phyloP scores from a whole-genome alignment of 2,113 vertebrate species.

The Rhodinocichla rosea region DNA sequence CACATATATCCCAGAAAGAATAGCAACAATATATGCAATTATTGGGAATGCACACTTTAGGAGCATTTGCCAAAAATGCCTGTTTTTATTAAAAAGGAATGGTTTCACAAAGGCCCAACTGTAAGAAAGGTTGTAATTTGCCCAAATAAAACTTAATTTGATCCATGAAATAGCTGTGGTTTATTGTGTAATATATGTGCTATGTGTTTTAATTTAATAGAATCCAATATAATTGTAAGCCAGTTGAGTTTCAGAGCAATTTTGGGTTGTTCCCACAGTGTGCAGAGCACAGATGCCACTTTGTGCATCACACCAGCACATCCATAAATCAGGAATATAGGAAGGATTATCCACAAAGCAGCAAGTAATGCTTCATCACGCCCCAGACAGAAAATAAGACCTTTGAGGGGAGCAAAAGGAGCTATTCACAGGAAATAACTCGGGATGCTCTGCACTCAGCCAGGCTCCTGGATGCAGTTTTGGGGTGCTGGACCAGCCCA shows the following conservation, averaged over 20 bases:
- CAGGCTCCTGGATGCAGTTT: background rate
- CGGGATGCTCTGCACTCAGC: background rate
- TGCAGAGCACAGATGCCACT: constrained; percentile 48
- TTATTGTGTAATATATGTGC: constrained; percentile 87
- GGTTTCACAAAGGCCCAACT: constrained; percentile 82
- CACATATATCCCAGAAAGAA: background rate
- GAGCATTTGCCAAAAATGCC: constrained; percentile 76
- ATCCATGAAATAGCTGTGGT: constrained; percentile 87
- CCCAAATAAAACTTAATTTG: constrained; percentile 89
- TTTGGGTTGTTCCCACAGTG: constrained; percentile 74
- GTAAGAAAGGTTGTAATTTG: constrained; percentile 84
- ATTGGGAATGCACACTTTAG: constrained; percentile 47
- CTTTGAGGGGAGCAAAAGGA: background rate
- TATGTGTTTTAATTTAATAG: constrained; percentile 82
- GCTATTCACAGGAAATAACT: background rate
- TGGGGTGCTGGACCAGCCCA: background rate
- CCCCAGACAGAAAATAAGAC: background rate
- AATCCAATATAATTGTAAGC: constrained; percentile 83
- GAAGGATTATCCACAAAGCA: constrained; percentile 36
- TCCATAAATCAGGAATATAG: background rate
- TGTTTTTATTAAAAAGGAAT: constrained; percentile 85
- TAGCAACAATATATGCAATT: constrained; percentile 1
- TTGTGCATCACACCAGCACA: background rate
- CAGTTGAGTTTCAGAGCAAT: constrained; percentile 75
- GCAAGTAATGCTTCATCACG: background rate